Evolutionary conservation across 2,113 vertebrate genomes (phyloP).

Genomic region (Sciurus niger): DNA sequence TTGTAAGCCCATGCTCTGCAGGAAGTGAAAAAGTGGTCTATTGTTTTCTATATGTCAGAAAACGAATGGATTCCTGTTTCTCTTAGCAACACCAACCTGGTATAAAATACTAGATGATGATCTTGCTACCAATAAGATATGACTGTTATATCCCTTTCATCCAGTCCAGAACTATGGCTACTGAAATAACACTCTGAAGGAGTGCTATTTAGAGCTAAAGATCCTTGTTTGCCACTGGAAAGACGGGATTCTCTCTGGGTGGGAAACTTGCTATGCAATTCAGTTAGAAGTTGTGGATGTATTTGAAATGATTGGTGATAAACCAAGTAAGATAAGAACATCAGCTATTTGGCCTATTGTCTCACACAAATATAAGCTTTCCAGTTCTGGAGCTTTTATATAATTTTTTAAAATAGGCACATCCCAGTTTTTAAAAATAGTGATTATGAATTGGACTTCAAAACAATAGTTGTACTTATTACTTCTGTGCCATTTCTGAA

Average conservation of each 20-base stretch:
- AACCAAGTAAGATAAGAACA: slow-evolving; percentile 67
- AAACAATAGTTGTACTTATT: slow-evolving; percentile 20
- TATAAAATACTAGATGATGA: slow-evolving; percentile 62
- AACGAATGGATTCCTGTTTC: slow-evolving; percentile 82
- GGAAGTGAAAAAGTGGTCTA: slow-evolving; percentile 78
- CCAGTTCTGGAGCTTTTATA: slow-evolving; percentile 53
- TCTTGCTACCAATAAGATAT: slow-evolving; percentile 62
- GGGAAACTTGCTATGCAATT: slow-evolving; percentile 38
- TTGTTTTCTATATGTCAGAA: slow-evolving; percentile 81
- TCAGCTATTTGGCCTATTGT: slow-evolving; percentile 16
- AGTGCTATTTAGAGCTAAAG: slow-evolving; percentile 60
- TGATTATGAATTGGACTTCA: slow-evolving; percentile 66
- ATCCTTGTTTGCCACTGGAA: slow-evolving; percentile 85
- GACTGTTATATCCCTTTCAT: slow-evolving; percentile 56
- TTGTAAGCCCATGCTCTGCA: slow-evolving; percentile 75
- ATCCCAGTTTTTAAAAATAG: slow-evolving; percentile 36
- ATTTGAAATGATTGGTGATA: slow-evolving; percentile 61
- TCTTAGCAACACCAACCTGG: slow-evolving; percentile 55
- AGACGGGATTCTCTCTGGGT: slow-evolving; percentile 83
- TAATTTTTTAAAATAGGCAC: slow-evolving; percentile 9
- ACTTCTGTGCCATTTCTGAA: slow-evolving; percentile 60
- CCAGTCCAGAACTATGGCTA: slow-evolving; percentile 50
- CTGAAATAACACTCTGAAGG: slow-evolving; percentile 45
- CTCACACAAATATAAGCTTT: neutral
- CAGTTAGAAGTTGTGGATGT: slow-evolving; percentile 44